Percentiles rank a stretch among this genome's conserved stretches.
These are phyloP conservation scores for Neoscelio sp. DNA, from an alignment of 2,888 invertebrate genomes.

Conservation along the genomic window DNA sequence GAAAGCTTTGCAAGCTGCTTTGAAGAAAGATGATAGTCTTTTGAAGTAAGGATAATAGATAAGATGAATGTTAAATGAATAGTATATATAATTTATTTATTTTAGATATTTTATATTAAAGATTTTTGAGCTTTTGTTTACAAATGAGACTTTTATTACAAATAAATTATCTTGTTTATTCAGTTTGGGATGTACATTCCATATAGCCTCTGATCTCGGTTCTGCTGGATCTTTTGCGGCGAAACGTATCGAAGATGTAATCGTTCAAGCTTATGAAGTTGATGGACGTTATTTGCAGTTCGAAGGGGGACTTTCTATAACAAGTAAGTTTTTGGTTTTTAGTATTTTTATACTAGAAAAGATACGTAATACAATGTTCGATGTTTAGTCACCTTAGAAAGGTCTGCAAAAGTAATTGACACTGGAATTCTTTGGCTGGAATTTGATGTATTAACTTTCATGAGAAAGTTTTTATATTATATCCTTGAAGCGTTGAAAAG, in stretches of 20 bases:
- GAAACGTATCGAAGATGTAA: slow-evolving; percentile 94
- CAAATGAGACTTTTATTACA: no score
- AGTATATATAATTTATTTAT: no score
- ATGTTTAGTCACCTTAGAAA: no score
- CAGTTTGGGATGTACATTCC: slow-evolving; percentile 94
- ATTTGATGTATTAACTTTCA: no score
- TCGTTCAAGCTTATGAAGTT: slow-evolving; percentile 97
- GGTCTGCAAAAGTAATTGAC: no score
- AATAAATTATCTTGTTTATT: no score
- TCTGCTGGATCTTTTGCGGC: slow-evolving; percentile 87
- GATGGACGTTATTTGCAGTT: slow-evolving; percentile 95
- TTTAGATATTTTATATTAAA: no score
- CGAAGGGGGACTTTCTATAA: slow-evolving; percentile 94
- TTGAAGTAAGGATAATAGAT: slow-evolving; percentile 88
- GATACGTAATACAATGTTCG: background rate
- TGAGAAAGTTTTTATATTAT: no score
- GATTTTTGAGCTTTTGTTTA: no score
- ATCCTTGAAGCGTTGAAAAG: no score
- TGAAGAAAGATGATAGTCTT: slow-evolving; percentile 94
- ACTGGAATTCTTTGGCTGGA: no score
- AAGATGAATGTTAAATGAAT: no score
- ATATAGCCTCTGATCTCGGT: slow-evolving; percentile 90
- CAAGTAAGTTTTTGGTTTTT: slow-evolving; percentile 80
- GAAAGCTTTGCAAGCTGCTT: slow-evolving; percentile 88
- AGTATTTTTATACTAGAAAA: background rate